Conservation (phyloP, 2,888 invertebrate genomes). For the Matsumyia berberina region DNA sequence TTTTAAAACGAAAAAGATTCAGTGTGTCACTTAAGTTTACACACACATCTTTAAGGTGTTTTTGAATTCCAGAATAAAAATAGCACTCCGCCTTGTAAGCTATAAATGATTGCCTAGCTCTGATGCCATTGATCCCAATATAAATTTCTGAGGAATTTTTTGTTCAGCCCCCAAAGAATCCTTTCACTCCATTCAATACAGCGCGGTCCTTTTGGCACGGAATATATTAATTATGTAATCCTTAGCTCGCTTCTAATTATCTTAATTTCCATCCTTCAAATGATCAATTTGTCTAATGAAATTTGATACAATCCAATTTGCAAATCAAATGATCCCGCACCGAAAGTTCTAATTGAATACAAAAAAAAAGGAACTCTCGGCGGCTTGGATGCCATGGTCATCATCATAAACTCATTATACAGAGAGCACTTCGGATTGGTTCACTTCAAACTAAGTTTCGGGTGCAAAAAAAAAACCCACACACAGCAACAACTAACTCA, state of each 20-base stretch:
- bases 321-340: conserved; percentile 57
- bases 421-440: conserved; percentile 32
- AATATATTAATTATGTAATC: conserved; percentile 59
- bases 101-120: conserved; percentile 1
- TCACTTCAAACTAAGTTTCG: conserved; percentile 16
- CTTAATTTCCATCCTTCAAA: conserved; percentile 49
- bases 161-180: not conserved
- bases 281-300: conserved; percentile 59
- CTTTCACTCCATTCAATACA: not conserved
- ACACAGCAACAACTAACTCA: too few species aligned
- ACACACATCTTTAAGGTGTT: not conserved
- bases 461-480: conserved; percentile 2
- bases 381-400: conserved; percentile 57
- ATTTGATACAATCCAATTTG: conserved; percentile 73
- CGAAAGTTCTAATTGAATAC: conserved; percentile 64
- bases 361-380: conserved; percentile 31
- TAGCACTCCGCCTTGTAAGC: not conserved
- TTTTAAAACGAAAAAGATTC: conserved; percentile 2
- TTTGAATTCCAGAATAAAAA: not conserved
- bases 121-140: not conserved
- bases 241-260: conserved; percentile 53
- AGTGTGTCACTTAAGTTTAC: not conserved
- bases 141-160: conserved; percentile 19
- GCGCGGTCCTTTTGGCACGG: conserved; percentile 42
- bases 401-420: conserved; percentile 68